Percentiles rank a stretch among this genome's conserved stretches.
Evolutionary conservation across 2,797 vertebrate genomes (phyloP).

Genomic region (Clarias laeviceps): DNA sequence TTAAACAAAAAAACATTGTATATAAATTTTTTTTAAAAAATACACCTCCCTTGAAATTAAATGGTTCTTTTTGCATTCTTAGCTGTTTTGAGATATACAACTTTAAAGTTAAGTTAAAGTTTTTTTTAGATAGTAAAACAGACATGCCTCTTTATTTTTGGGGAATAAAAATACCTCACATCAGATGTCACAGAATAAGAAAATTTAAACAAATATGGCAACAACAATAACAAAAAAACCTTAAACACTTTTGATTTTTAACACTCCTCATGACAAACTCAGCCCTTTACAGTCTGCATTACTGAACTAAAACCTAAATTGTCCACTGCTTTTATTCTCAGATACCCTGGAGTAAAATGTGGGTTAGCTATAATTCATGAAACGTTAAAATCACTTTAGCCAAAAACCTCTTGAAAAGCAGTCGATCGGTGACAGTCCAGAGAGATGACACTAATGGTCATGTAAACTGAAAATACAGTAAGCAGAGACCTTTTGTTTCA

Average conservation of each 20-base stretch:
- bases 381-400: slow-evolving; percentile 39
- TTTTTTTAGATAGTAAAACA: too few species aligned
- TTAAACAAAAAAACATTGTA: not conserved
- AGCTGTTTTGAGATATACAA: too few species aligned
- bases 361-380: slow-evolving; percentile 35
- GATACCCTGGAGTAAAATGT: slow-evolving; percentile 29
- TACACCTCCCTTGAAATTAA: too few species aligned
- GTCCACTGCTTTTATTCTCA: slow-evolving; percentile 8
- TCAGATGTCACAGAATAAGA: too few species aligned
- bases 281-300: slow-evolving; percentile 15
- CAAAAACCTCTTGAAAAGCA: slow-evolving; percentile 29
- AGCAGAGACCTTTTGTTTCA: slow-evolving; percentile 1
- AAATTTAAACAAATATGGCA: too few species aligned
- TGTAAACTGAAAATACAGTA: slow-evolving; percentile 22
- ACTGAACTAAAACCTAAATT: slow-evolving; percentile 17
- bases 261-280: not conserved
- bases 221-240: not conserved
- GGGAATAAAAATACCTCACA: too few species aligned
- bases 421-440: slow-evolving; percentile 15
- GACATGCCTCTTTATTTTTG: too few species aligned
- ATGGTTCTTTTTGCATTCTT: too few species aligned
- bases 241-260: not conserved
- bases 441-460: slow-evolving; percentile 30
- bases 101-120: too few species aligned
- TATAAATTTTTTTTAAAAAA: too few species aligned